Base-by-base conservation (phyloP, 2,797 vertebrate genomes). In the Neosilurus mollespiculum region DNA sequence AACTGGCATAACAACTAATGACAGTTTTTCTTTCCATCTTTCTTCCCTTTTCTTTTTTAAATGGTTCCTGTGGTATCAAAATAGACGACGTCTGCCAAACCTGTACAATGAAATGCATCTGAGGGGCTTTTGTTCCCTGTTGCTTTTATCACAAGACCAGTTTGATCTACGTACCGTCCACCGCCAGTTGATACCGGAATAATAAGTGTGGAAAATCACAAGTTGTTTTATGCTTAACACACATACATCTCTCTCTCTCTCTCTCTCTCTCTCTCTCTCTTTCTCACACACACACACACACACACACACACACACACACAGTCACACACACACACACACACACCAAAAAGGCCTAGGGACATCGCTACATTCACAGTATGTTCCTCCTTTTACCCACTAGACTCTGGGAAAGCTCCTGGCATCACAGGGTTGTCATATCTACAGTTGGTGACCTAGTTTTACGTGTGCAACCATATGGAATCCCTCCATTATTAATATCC, bases 401-500 rank as follows among this genome's bases (percentile, higher is more conserved):
- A 84, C 87, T 81, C 65, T 61, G 69, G 86, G 84, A 66, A 72
- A 87, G 87, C 86, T 77, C 64, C 15, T 78, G 87, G 83, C 83
- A 69, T 83, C 77, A 51, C 58, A 82, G 83, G 78, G 81, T 81
- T 67, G 79, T 81, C 67, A 77, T 73, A 82, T 85, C 87, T 87
- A 89, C 90, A 90, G 87, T 87, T 88, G 89, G 88, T 90, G 90
- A 88, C 89, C 90, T 90, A 90, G 83, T 88, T 90, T 89, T 86
- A 83, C 87, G 83, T 86, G 79, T 56, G 49, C 78, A 67, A 80
- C 59, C 90, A 90, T 90, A 90, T 88, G 89, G 86, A 78, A 85
- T 87, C 24, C 56, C 66, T 90, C 62, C 75, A 90, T 89, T 86
- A 88, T 90, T 89, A 77, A 90, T 88, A 73, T 64, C 5, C n/a